phyloP scores from a whole-genome alignment of 2,113 vertebrate genomes.

The Notarius quadriscutis region DNA sequence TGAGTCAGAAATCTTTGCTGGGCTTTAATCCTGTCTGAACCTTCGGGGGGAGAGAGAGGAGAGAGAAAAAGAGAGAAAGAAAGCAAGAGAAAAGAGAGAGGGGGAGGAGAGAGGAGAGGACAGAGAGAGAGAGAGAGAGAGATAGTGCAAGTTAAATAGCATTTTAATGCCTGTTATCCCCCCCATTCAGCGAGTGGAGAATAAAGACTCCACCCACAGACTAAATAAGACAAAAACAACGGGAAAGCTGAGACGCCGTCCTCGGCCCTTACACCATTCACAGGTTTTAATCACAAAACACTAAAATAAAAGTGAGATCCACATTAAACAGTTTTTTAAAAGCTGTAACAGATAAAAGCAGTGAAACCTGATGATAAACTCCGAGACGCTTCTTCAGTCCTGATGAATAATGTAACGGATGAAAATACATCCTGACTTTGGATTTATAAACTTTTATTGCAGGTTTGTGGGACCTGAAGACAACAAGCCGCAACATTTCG shows the following conservation, averaged over 20 bases:
- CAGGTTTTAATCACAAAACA: neutral
- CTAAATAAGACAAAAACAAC: no score
- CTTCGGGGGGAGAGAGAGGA: neutral
- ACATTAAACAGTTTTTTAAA: no score
- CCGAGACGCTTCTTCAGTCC: neutral
- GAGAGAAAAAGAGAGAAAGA: neutral
- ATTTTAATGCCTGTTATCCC: constrained; percentile 30
- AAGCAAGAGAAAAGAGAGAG: neutral
- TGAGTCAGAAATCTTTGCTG: neutral
- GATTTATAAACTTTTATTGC: no score
- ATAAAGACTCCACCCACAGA: neutral
- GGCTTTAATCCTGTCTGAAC: constrained; percentile 47
- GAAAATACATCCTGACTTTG: neutral
- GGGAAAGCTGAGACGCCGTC: neutral
- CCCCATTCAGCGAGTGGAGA: neutral
- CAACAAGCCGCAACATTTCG: neutral
- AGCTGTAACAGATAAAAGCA: no score
- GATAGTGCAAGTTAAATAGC: constrained; percentile 1
- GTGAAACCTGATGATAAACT: no score
- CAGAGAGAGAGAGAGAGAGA: constrained; percentile 27
- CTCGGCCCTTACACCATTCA: neutral
- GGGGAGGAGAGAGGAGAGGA: neutral
- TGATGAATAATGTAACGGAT: neutral
- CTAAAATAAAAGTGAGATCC: no score
- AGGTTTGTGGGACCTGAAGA: no score